Base-by-base conservation (phyloP, 2,888 invertebrate genomes). In the Caenorhabditis sp. region DNA sequence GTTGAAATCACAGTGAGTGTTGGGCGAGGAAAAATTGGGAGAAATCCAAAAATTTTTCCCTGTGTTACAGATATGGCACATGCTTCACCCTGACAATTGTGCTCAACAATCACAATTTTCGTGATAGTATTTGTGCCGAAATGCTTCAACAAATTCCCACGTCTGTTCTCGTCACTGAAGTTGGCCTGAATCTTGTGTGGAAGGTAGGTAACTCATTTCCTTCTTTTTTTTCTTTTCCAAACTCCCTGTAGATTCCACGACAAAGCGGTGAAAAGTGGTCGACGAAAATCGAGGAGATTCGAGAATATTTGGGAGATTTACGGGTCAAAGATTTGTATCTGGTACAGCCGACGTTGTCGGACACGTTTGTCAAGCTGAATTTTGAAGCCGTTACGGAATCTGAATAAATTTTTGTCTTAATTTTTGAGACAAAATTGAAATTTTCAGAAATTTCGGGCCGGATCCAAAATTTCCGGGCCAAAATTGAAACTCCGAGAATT, bases 1-100 rank as follows among this genome's bases (percentile, higher is more conserved):
- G 12, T 3, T 54, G 2, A 26, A 26, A 14, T 10, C 12, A 43
- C 12, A 17, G 43, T 43, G 17, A 43, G 14, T 17, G 2, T 8
- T 36, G 12, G 5, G 5, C 36, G 5, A 5, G 12, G 12, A 36
- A 36, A 36, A 36, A 36, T n/a, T n/a, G n/a, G n/a, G n/a, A 36
- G 5, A 36, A 36, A 8, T 36, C 36, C 12, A 36, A 36, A 36
- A 36, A 36, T 36, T 36, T 36, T 36, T 31, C 31, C 4, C 31
- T 31, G 31, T 31, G 10, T 31, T 31, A 31, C 10, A 31, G 81
- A 57, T 84, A 78, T 54, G 83, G 84, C 36, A 83, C 80, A 57
- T 81, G 72, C 37, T 84, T 75, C 60, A 64, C 79, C 37, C 66
- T 84, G 58, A 80, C 81, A 23, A 59, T 81, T 53, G 64, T 63